Evolutionary conservation across 2,797 vertebrate species (phyloP), one percentile per base, ranked within the genome.

Genomic region (Capromys pilorides): DNA sequence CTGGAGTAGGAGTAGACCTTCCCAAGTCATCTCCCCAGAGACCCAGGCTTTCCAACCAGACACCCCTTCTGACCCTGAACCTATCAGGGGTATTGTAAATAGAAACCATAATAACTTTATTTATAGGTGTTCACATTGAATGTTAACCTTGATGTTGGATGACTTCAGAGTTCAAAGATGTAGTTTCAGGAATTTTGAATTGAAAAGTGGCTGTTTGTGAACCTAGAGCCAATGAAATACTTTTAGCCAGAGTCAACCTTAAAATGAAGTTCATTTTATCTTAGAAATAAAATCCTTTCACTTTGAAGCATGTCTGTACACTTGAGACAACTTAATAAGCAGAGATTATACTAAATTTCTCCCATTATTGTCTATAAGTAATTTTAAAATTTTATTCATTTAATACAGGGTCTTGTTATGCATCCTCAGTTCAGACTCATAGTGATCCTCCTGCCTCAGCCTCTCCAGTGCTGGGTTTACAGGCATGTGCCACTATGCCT

Each of bases 251-350:
- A 86, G 26, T 11, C 93, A 88, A 61, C 33, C 82, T 88, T 83
- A 92, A 86, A 92, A 83, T 88, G 49, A 90, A 73, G 69, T 66
- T 69, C 36, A 26, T n/a, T 92, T 88, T 88, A 90, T 91, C 95
- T 90, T 83, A 62, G 66, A 92, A 93, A 67, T 45, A 86, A 94
- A 86, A 51, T 12, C 2, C 13, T n/a, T 94, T 82, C 75, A 28
- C 7, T 83, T 69, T 75, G 54, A 91, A 94, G 41, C 13, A 26
- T 93, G 26, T 79, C 24, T 21, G 77, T 90, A 64, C 0, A 82
- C 62, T 79, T 88, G 6, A 49, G 18, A 84, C 31, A 45, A 8
- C 6, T n/a, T 7, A 71, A 5, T 49, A 28, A 6, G 12, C 49
- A 75, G 28, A 24, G 18, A 18, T 80, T 33, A 39, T 88, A 41